Evolutionary conservation across 2,888 invertebrate species (phyloP), one percentile per base, ranked within the genome.

Genomic region (Abrostola triplasia): DNA sequence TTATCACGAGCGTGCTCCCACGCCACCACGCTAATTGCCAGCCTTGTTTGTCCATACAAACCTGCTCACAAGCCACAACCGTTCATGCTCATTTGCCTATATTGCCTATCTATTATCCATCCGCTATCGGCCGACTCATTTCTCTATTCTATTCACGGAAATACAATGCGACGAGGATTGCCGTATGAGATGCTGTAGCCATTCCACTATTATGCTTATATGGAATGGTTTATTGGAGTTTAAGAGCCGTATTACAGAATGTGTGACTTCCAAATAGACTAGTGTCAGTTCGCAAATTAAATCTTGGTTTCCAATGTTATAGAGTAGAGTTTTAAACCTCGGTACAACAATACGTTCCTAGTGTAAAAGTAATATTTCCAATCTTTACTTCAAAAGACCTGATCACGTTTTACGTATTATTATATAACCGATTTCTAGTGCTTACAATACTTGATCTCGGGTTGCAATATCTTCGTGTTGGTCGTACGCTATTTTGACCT

Each of bases 11-110:
- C 59, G 59, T 67, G 80, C 83, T 82, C 84, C 81, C 83, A 83
- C 84, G 82, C 81, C 82, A 77, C 80, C 73, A 66, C 73, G 81
- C 79, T 88, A 85, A 87, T 87, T 87, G 82, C 79, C 70, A 70
- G 72, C 75, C 84, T 84, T 82, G 83, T 84, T 83, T 84, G 76
- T 66, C 64, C 62, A 73, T 70, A 77, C 64, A 56, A 69, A 79
- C 76, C 67, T 76, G 73, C 71, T 73, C 75, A 70, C 65, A 41
- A 60, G 36, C 38, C 53, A 42, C 71, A 61, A 51, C 58, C 51
- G 64, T 65, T 61, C 73, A 68, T 61, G 50, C 62, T 67, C 71
- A 67, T 72, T 74, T 67, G 70, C 68, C 60, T 73, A 51, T 49
- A 47, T 60, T 48, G 49, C 42, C 53, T 67, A 56, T 76, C 76